Evolutionary conservation across 2,888 invertebrate species (phyloP).

Genomic region (Nemotelus nigrinus): DNA sequence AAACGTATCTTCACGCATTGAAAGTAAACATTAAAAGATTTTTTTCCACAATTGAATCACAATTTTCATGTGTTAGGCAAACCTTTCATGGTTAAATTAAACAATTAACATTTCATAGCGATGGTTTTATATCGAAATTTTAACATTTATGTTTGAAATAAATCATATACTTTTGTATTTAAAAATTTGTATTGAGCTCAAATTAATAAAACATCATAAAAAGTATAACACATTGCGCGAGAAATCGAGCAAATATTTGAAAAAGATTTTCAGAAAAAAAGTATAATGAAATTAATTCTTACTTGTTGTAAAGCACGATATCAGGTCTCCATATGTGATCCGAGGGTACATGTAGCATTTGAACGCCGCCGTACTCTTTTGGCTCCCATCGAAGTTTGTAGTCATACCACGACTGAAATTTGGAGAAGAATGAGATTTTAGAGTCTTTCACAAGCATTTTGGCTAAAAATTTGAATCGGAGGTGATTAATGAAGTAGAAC

Average conservation of each 20-base stretch:
- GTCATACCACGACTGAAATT: constrained; percentile 82
- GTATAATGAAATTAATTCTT: constrained; percentile 59
- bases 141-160: constrained; percentile 14
- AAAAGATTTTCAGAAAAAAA: neutral
- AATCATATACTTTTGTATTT: constrained; percentile 2
- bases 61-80: no score
- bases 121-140: constrained; percentile 4
- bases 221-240: no score
- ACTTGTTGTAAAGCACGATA: constrained; percentile 86
- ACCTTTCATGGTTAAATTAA: no score
- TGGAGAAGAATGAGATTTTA: constrained; percentile 59
- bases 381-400: constrained; percentile 89
- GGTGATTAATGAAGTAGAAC: no score
- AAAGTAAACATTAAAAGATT: no score
- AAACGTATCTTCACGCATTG: no score
- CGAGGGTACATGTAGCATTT: constrained; percentile 85
- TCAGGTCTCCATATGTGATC: constrained; percentile 87
- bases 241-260: neutral
- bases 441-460: constrained; percentile 42
- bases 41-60: no score
- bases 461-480: no score
- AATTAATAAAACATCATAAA: constrained; percentile 3
- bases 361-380: constrained; percentile 84
- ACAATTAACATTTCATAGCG: no score
- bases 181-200: constrained; percentile 17